Base-by-base conservation (phyloP, 1,140 invertebrate genomes). In the Scaptomyza pallida region DNA sequence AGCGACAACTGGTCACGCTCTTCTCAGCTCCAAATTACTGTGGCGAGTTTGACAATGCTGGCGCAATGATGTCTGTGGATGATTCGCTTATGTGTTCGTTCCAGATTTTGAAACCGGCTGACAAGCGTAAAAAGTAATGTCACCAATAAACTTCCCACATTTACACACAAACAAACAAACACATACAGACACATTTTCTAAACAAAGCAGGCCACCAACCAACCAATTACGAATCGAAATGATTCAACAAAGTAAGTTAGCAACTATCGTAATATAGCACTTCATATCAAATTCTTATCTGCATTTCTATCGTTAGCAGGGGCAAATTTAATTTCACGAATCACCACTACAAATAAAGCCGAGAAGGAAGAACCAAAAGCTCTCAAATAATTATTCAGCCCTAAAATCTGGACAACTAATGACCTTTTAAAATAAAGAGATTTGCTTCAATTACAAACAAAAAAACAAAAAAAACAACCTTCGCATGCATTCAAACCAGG, bases 81-180 rank as follows among this genome's bases (percentile, higher is more conserved):
- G 99, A 99, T 91, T 98, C 98, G 47, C 94, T 99, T 16, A 99
- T 99, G 98, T 99, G 99, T 94, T 99, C 98, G 91, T 99, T 95
- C 93, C 94, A 99, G 95, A 99, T 99, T 80, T 92, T 99, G 91
- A 99, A 99, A 93, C 98, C 98, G 72, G 98, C 98, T 5, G 98
- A 99, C 92, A 99, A 99, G 93, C 98, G 99, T 93, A 98, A 98
- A 92, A 98, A 98, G 92, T 98, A 99, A 91, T 99, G 99, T 92
- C 94, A 81, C 94, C 94, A 89, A 95, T 95, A 73, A 94, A 95
- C 78, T 95, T 95, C 92, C 96, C 92, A 95, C 95, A 93, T 95
- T 95, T 93, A 95, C 19, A 92, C 92, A 64, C 37, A 52, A 26
- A 19, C 33, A 21, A 33, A 59, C 33, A 54, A 16, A 48, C n/a